Evolutionary conservation across 2,113 vertebrate species (phyloP).

Genomic region (Oryzias javanicus): DNA sequence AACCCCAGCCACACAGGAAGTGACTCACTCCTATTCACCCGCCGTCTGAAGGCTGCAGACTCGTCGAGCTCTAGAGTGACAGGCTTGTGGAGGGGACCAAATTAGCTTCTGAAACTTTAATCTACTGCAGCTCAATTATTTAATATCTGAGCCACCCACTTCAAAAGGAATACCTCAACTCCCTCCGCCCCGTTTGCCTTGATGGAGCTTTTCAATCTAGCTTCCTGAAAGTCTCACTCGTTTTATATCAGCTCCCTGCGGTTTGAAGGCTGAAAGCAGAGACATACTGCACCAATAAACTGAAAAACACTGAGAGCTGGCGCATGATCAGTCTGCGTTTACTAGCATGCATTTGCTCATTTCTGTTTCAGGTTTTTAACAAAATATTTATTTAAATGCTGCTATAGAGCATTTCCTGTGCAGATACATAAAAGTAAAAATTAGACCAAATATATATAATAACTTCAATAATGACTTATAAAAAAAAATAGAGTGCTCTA

Average conservation of each 20-base stretch:
- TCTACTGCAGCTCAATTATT: conserved; percentile 78
- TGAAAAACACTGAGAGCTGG: conserved; percentile 35
- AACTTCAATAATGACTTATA: conserved; percentile 53
- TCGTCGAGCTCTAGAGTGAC: conserved; percentile 61
- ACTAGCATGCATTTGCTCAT: conserved; percentile 23
- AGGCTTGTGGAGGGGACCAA: conserved; percentile 56
- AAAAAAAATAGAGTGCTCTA: conserved; percentile 36
- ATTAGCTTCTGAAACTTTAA: conserved; percentile 79
- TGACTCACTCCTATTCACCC: conserved; percentile 69
- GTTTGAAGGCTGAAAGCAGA: conserved; percentile 56
- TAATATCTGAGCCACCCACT: conserved; percentile 72
- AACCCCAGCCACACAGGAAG: conserved; percentile 68
- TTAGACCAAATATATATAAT: conserved; percentile 41
- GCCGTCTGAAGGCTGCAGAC: conserved; percentile 62
- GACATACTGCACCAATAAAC: conserved; percentile 47
- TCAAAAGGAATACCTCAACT: conserved; percentile 69
- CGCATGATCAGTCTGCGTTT: conserved; percentile 34
- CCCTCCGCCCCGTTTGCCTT: conserved; percentile 47
- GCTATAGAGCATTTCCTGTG: conserved; percentile 47
- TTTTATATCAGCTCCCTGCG: conserved; percentile 61
- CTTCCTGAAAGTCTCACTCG: conserved; percentile 59
- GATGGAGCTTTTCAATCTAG: conserved; percentile 63
- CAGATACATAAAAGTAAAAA: conserved; percentile 41
- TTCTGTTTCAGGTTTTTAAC: conserved; percentile 40
- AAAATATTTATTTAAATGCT: conserved; percentile 46